Percentiles rank a stretch among this genome's conserved stretches.
Evolutionary conservation across 2,888 invertebrate species (phyloP).

Genomic region (Deilephila elpenor): DNA sequence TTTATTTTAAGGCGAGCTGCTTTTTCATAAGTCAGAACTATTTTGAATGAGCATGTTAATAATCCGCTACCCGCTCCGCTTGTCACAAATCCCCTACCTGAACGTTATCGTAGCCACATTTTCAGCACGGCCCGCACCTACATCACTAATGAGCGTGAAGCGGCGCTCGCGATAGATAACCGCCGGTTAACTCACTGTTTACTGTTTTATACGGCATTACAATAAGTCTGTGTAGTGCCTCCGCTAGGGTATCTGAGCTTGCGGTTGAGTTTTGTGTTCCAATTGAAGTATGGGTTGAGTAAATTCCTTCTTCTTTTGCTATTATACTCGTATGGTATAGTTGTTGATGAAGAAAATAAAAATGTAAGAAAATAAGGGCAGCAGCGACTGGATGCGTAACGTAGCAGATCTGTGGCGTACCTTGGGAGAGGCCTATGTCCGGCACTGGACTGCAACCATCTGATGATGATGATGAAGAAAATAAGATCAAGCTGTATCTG

Average conservation of each 20-base stretch:
- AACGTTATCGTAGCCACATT: constrained; percentile 62
- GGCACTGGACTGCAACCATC: no score
- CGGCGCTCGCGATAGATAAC: constrained; percentile 34
- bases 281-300: background rate
- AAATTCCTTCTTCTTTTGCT: no score
- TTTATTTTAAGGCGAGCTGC: no score
- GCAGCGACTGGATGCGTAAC: no score
- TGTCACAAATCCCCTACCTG: constrained; percentile 29
- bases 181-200: constrained; percentile 29
- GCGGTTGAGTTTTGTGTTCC: background rate
- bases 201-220: constrained; percentile 27
- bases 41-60: background rate
- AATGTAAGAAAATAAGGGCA: no score
- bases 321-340: no score
- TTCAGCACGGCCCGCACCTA: constrained; percentile 66
- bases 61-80: constrained; percentile 40
- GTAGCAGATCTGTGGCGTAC: no score
- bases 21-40: no score
- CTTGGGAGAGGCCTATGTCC: no score
- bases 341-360: no score
- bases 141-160: constrained; percentile 70
- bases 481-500: no score
- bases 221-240: background rate
- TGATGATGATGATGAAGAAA: no score
- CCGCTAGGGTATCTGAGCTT: background rate